Evolutionary conservation across 2,888 invertebrate genomes (phyloP).

Genomic region (Drosophila peninsularis): DNA sequence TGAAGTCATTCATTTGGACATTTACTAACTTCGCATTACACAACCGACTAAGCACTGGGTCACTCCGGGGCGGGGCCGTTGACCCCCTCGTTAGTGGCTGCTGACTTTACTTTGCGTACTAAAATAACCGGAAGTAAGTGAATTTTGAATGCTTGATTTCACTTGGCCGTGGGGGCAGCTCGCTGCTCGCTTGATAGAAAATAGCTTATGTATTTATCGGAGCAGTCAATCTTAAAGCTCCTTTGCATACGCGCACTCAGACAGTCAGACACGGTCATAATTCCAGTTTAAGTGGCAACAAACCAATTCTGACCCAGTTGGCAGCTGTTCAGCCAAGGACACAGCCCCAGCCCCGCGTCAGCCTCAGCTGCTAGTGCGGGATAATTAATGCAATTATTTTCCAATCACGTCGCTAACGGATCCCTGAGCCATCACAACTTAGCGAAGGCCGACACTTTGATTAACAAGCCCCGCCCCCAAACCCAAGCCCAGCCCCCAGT

Average conservation of each 20-base stretch:
- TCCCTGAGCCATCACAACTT: slow-evolving; percentile 41
- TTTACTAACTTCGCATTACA: slow-evolving; percentile 76
- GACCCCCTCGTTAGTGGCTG: slow-evolving; percentile 40
- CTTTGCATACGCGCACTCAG: slow-evolving; percentile 34
- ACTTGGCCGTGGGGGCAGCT: slow-evolving; percentile 29
- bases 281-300: neutral
- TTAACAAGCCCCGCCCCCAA: slow-evolving; percentile 25
- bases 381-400: slow-evolving; percentile 71
- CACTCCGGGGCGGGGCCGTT: slow-evolving; percentile 17
- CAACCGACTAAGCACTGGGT: slow-evolving; percentile 70
- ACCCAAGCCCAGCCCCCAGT: too few species aligned
- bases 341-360: neutral
- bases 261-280: neutral
- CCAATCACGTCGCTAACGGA: slow-evolving; percentile 57
- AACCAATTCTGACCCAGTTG: slow-evolving; percentile 41
- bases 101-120: slow-evolving; percentile 70
- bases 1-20: slow-evolving; percentile 78
- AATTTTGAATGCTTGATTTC: slow-evolving; percentile 77
- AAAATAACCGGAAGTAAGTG: slow-evolving; percentile 77
- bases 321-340: slow-evolving; percentile 26
- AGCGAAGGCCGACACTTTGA: slow-evolving; percentile 41
- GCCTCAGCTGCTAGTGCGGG: slow-evolving; percentile 6
- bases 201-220: slow-evolving; percentile 47
- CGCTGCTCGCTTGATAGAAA: neutral
- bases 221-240: neutral